Conservation (phyloP, 2,113 vertebrate genomes). For the Amphiprion ocellaris region DNA sequence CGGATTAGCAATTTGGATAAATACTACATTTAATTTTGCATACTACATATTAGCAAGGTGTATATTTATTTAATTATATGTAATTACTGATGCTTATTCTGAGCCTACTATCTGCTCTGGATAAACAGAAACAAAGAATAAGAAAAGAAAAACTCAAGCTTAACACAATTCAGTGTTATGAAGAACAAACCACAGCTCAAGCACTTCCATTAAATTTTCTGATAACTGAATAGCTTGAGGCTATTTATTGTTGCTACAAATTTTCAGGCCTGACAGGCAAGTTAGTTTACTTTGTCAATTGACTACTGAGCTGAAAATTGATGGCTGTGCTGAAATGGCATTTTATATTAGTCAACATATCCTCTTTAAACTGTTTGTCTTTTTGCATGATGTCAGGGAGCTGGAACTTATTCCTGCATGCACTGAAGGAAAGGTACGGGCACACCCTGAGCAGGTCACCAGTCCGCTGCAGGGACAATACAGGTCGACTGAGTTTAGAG, state of each 20-base stretch:
- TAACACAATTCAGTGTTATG: background rate
- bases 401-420: constrained; percentile 7
- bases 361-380: background rate
- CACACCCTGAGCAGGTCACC: constrained; percentile 42
- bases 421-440: constrained; percentile 16
- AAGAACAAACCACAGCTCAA: background rate
- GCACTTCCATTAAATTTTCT: background rate
- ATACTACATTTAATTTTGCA: background rate
- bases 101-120: background rate
- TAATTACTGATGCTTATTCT: background rate
- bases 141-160: background rate
- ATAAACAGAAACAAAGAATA: background rate
- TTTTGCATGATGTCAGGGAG: background rate
- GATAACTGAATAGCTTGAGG: background rate
- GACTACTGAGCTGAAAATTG: background rate
- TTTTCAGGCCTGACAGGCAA: constrained; percentile 4
- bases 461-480: constrained; percentile 1
- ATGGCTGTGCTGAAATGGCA: background rate
- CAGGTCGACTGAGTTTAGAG: constrained; percentile 17
- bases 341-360: background rate
- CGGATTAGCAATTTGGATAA: background rate
- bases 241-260: constrained; percentile 11
- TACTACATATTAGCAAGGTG: background rate
- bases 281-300: constrained; percentile 17
- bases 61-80: background rate